These are phyloP conservation scores for Carposina sasakii DNA, from an alignment of 1,140 invertebrate species.

Conservation along the genomic window DNA sequence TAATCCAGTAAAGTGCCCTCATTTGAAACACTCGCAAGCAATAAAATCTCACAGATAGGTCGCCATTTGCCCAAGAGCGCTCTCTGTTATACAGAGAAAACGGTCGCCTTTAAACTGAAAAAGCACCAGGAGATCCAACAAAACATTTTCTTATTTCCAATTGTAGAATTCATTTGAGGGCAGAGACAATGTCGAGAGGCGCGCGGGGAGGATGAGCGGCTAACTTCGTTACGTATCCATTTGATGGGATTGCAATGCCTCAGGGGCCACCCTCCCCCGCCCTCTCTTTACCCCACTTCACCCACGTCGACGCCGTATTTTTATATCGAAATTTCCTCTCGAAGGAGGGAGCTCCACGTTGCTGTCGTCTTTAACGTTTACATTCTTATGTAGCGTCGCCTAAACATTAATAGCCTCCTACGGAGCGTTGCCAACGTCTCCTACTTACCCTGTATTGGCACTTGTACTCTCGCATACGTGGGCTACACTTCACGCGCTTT, in stretches of 20 bases:
- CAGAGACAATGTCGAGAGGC: slow-evolving; percentile 64
- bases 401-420: slow-evolving; percentile 63
- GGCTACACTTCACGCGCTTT: slow-evolving; percentile 37
- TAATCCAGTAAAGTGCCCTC: slow-evolving; percentile 36
- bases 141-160: slow-evolving; percentile 72
- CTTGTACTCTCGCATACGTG: background rate
- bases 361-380: slow-evolving; percentile 63
- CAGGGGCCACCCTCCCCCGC: slow-evolving; percentile 48
- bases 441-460: slow-evolving; percentile 1
- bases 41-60: slow-evolving; percentile 25
- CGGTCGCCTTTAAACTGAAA: slow-evolving; percentile 61
- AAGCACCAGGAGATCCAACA: slow-evolving; percentile 65
- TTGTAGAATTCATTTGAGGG: slow-evolving; percentile 72
- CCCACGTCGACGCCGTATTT: slow-evolving; percentile 52
- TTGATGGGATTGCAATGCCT: slow-evolving; percentile 72
- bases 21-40: slow-evolving; percentile 18
- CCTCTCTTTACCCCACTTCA: slow-evolving; percentile 35
- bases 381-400: slow-evolving; percentile 66
- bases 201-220: slow-evolving; percentile 64
- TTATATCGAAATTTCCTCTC: slow-evolving; percentile 39
- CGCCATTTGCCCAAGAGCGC: slow-evolving; percentile 19
- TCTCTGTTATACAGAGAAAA: slow-evolving; percentile 50
- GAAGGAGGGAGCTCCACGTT: slow-evolving; percentile 22
- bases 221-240: slow-evolving; percentile 72
- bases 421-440: slow-evolving; percentile 25